phyloP scores from a whole-genome alignment of 1,140 invertebrate genomes.

The Idris sp. region DNA sequence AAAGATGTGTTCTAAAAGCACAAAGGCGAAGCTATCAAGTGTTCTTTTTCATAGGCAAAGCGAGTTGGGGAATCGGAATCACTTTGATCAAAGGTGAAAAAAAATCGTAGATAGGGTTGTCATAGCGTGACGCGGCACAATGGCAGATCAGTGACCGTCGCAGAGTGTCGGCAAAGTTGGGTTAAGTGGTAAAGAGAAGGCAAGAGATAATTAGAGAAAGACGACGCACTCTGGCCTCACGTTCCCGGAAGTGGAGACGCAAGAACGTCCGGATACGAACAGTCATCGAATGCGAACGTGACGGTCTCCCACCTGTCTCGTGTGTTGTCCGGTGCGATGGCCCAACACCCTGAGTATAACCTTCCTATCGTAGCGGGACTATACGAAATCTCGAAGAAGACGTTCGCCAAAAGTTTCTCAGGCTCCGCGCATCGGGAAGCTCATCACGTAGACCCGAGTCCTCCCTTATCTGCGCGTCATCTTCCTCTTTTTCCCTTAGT shows the following conservation, averaged over 20 bases:
- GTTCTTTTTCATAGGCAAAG: too few species aligned
- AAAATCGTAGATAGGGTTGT: too few species aligned
- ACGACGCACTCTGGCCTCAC: slow-evolving; percentile 68
- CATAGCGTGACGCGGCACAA: too few species aligned
- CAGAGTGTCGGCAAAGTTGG: slow-evolving; percentile 60
- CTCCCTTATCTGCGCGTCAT: slow-evolving; percentile 78
- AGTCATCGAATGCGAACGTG: slow-evolving; percentile 68
- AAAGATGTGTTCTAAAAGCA: too few species aligned
- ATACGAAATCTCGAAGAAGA: slow-evolving; percentile 45
- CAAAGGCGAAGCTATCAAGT: too few species aligned
- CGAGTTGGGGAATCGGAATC: too few species aligned
- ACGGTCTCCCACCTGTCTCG: slow-evolving; percentile 55
- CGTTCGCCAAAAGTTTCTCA: slow-evolving; percentile 77
- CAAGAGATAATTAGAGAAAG: slow-evolving; percentile 18
- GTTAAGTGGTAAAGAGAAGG: slow-evolving; percentile 25
- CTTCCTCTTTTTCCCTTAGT: slow-evolving; percentile 69
- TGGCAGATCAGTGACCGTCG: slow-evolving; percentile 70
- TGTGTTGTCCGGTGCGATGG: slow-evolving; percentile 32
- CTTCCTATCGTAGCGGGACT: too few species aligned
- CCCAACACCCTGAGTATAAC: slow-evolving; percentile 43
- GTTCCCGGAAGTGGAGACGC: slow-evolving; percentile 75
- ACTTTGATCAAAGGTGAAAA: too few species aligned
- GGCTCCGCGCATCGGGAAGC: slow-evolving; percentile 75
- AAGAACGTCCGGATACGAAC: slow-evolving; percentile 73
- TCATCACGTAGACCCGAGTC: slow-evolving; percentile 77